A percentile compares a stretch with the other conserved stretches of the same genome.
Evolutionary conservation across 1,140 invertebrate species (phyloP).

Genomic region (Eumaeus atala): DNA sequence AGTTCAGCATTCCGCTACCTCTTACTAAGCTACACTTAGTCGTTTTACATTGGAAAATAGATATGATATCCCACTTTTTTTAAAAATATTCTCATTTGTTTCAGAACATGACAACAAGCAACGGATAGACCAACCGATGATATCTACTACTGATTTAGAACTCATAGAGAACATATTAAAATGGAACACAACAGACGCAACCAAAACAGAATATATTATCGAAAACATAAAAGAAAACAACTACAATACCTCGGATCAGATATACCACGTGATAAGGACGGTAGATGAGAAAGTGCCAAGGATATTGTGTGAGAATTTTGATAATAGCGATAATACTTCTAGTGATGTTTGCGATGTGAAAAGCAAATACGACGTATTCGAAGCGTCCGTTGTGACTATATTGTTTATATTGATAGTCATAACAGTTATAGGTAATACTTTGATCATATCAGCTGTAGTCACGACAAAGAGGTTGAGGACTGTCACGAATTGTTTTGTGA

Average conservation of each 20-base stretch:
- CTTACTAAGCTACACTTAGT: no score
- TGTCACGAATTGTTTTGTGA: conserved; percentile 96
- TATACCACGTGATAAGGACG: conserved; percentile 21
- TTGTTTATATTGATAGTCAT: conserved; percentile 77
- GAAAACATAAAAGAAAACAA: conserved; percentile 42
- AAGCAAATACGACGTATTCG: conserved; percentile 46
- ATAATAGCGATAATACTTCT: conserved; percentile 18
- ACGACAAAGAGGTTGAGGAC: conserved; percentile 92
- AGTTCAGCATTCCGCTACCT: no score
- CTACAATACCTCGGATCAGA: conserved; percentile 27
- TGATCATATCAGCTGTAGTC: conserved; percentile 92
- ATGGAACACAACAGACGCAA: conserved; percentile 49
- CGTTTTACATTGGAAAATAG: no score
- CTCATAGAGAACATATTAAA: conserved; percentile 33
- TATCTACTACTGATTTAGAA: conserved; percentile 37
- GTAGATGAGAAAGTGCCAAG: conserved; percentile 25
- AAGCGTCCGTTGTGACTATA: conserved; percentile 62
- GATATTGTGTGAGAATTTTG: conserved; percentile 23
- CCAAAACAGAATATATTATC: conserved; percentile 36
- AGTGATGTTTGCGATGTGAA: conserved; percentile 24
- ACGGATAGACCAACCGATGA: conserved; percentile 39
- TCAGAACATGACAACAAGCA: conserved; percentile 45
- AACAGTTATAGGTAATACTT: conserved; percentile 87
- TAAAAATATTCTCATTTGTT: conserved; percentile 31
- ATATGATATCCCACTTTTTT: neutral